These are phyloP conservation scores for Lypha dubia DNA, from an alignment of 2,888 invertebrate genomes.

Conservation along the genomic window DNA sequence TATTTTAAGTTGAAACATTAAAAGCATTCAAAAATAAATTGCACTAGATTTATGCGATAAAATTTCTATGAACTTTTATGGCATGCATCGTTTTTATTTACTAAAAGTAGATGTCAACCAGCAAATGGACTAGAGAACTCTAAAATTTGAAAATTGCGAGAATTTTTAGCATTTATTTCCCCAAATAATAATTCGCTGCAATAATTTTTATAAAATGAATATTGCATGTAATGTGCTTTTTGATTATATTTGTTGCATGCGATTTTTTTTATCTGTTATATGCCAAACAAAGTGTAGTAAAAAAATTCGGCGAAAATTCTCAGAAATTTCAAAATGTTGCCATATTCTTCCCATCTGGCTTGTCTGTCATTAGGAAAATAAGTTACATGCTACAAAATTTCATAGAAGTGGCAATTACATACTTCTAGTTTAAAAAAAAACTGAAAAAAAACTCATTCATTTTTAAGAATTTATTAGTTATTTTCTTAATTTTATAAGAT, in stretches of 20 bases:
- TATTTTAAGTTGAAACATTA: slow-evolving; percentile 33
- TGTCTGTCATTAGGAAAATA: not conserved
- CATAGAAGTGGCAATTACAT: not conserved
- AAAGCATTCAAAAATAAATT: slow-evolving; percentile 1
- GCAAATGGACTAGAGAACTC: not conserved
- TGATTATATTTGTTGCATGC: not conserved
- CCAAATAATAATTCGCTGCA: not conserved
- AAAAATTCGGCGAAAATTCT: not conserved
- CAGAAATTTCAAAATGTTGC: not conserved
- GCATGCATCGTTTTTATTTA: not conserved
- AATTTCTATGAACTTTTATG: not conserved
- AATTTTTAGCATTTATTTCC: not conserved
- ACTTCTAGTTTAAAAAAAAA: not conserved
- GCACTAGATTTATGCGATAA: not conserved
- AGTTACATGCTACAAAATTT: not conserved
- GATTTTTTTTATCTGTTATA: not conserved
- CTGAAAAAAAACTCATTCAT: not conserved
- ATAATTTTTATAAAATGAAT: no score
- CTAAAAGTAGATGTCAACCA: not conserved
- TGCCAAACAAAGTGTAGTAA: no score
- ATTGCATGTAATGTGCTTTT: no score
- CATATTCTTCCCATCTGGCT: not conserved
- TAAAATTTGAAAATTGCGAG: no score
- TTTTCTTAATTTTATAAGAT: not conserved
- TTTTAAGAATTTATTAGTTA: not conserved